Evolutionary conservation across 2,113 vertebrate species (phyloP).

Genomic region (Vulpes lagopus): DNA sequence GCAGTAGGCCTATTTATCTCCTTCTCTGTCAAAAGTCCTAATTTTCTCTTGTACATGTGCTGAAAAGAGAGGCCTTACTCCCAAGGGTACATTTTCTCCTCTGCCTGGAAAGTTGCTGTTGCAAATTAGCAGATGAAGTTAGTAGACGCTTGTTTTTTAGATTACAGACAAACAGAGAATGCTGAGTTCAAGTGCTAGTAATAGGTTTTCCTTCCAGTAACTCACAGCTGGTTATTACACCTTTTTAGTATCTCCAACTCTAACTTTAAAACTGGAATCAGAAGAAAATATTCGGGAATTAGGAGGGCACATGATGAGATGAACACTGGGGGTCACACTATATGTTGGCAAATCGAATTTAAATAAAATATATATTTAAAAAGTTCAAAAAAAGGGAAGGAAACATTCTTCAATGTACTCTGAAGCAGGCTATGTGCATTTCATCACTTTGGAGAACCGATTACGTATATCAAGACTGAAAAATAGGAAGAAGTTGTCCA

Average conservation of each 20-base stretch:
- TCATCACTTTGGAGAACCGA: conserved; percentile 2
- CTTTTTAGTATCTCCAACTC: conserved; percentile 25
- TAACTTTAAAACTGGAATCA: conserved; percentile 41
- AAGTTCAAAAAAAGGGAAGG: neutral
- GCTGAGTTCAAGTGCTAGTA: neutral
- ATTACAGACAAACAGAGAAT: neutral
- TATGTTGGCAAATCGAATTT: too few species aligned
- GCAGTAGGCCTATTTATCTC: neutral
- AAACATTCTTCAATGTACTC: conserved; percentile 1
- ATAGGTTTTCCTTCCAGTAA: neutral
- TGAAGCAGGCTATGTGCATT: neutral
- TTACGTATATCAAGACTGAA: neutral
- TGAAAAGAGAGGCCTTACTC: neutral
- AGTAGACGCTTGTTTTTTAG: neutral
- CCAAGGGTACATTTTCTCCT: neutral
- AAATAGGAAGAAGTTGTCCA: neutral
- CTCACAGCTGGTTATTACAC: conserved; percentile 1
- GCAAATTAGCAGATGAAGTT: neutral
- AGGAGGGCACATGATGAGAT: too few species aligned
- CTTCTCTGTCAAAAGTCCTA: neutral
- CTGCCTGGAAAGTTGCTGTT: neutral
- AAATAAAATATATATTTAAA: too few species aligned
- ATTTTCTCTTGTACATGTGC: neutral
- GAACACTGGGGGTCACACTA: too few species aligned
- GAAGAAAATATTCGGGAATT: conserved; percentile 18